These are phyloP conservation scores for Anastatus disparis DNA, from an alignment of 1,140 invertebrate species.

Conservation along the genomic window DNA sequence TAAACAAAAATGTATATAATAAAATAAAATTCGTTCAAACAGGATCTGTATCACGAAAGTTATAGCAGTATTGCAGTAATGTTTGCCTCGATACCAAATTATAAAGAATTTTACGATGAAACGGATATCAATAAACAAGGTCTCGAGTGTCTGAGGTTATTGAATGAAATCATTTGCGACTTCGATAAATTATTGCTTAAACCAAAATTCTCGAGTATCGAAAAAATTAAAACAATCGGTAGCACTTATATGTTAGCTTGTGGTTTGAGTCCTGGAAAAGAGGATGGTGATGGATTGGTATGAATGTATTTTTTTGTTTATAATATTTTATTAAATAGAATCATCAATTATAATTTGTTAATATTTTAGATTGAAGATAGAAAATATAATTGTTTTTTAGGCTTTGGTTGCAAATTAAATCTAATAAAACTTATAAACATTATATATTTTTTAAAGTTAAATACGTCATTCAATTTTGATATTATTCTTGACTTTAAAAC, in stretches of 20 bases:
- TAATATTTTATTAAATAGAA: background rate
- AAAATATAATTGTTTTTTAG: background rate
- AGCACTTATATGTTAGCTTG: slow-evolving; percentile 98
- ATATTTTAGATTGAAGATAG: no score
- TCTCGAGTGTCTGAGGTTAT: slow-evolving; percentile 89
- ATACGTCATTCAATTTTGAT: no score
- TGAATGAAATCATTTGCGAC: slow-evolving; percentile 99
- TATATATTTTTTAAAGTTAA: no score
- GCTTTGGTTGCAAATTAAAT: no score
- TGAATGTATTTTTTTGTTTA: background rate
- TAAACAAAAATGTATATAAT: slow-evolving; percentile 12
- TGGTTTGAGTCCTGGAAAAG: slow-evolving; percentile 88
- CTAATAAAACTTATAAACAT: no score
- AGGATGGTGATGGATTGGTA: slow-evolving; percentile 74
- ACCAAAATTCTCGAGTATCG: slow-evolving; percentile 94
- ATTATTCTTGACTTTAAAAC: no score
- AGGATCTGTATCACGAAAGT: slow-evolving; percentile 94
- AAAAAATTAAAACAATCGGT: slow-evolving; percentile 99
- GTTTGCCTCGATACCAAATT: slow-evolving; percentile 98
- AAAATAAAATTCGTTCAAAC: slow-evolving; percentile 48
- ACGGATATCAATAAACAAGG: slow-evolving; percentile 97
- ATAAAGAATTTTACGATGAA: slow-evolving; percentile 98
- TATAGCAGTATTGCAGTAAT: slow-evolving; percentile 96
- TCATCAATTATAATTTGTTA: no score
- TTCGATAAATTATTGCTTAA: slow-evolving; percentile 96